Conservation (phyloP, 1,140 invertebrate species). For the Hycleus cichorii region DNA sequence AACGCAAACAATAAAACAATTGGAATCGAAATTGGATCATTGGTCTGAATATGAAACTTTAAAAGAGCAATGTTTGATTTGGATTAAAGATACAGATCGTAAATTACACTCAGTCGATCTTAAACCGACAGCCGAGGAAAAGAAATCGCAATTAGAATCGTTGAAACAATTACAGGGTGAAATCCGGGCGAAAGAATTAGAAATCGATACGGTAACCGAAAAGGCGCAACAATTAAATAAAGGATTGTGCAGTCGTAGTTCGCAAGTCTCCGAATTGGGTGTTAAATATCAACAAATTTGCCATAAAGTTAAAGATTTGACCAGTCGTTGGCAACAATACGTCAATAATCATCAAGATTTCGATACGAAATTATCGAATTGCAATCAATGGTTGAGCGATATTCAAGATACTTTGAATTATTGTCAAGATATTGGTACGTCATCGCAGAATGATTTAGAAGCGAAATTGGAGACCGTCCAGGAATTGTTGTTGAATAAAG, state of each 20-base stretch:
- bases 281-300: slow-evolving; percentile 86
- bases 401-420: slow-evolving; percentile 77
- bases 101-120: slow-evolving; percentile 84
- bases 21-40: slow-evolving; percentile 77
- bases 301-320: slow-evolving; percentile 84
- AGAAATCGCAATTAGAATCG: slow-evolving; percentile 74
- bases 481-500: slow-evolving; percentile 79
- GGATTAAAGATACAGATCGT: slow-evolving; percentile 83
- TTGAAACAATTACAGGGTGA: slow-evolving; percentile 78
- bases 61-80: slow-evolving; percentile 75
- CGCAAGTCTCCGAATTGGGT: slow-evolving; percentile 78
- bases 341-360: slow-evolving; percentile 85
- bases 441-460: slow-evolving; percentile 78
- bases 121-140: slow-evolving; percentile 73
- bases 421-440: slow-evolving; percentile 72
- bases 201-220: slow-evolving; percentile 89
- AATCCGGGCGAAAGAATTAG: slow-evolving; percentile 81
- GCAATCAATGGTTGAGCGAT: slow-evolving; percentile 75
- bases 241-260: slow-evolving; percentile 54
- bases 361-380: slow-evolving; percentile 70
- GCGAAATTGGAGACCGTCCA: slow-evolving; percentile 76
- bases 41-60: slow-evolving; percentile 89
- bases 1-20: slow-evolving; percentile 63
- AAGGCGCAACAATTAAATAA: slow-evolving; percentile 78
- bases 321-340: slow-evolving; percentile 86